Evolutionary conservation across 1,140 invertebrate species (phyloP).

Genomic region (Zaprionus tsacasi): DNA sequence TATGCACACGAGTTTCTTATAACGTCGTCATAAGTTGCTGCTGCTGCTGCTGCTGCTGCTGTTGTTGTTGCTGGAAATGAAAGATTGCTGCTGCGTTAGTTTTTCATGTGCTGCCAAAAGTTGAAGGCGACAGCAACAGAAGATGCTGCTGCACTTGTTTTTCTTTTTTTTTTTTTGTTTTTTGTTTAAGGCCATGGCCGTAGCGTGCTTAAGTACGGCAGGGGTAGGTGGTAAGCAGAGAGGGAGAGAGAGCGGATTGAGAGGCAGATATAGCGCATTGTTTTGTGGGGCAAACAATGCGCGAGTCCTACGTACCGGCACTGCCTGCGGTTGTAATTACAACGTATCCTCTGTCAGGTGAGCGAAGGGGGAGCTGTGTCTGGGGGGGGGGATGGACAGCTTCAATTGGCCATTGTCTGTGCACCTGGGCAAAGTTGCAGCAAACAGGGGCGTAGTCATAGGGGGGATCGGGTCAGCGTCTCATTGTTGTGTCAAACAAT

Average conservation of each 20-base stretch:
- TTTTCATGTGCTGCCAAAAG: slow-evolving; percentile 20
- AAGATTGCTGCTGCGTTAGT: slow-evolving; percentile 15
- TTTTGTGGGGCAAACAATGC: slow-evolving; percentile 59
- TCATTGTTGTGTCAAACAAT: slow-evolving; percentile 66
- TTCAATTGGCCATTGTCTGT: slow-evolving; percentile 55
- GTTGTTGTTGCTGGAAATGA: slow-evolving; percentile 22
- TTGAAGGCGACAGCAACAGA: slow-evolving; percentile 10
- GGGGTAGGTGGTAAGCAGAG: not conserved
- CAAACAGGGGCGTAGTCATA: not conserved
- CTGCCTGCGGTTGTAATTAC: slow-evolving; percentile 71
- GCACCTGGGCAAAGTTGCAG: slow-evolving; percentile 41
- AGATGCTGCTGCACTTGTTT: not conserved
- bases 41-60: slow-evolving; percentile 5
- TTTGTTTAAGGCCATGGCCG: slow-evolving; percentile 66
- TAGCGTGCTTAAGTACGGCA: not conserved
- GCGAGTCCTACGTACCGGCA: slow-evolving; percentile 18
- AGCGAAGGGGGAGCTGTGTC: not conserved
- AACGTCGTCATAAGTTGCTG: slow-evolving; percentile 24
- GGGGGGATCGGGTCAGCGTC: not conserved
- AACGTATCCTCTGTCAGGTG: slow-evolving; percentile 54
- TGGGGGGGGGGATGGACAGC: slow-evolving; percentile 5
- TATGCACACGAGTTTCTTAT: slow-evolving; percentile 39
- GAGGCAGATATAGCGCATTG: slow-evolving; percentile 23
- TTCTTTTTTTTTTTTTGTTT: slow-evolving; percentile 6
- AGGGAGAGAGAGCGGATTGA: too few relatives aligned